Conservation (phyloP, 2,888 invertebrate genomes). For the Latheticus oryzae region DNA sequence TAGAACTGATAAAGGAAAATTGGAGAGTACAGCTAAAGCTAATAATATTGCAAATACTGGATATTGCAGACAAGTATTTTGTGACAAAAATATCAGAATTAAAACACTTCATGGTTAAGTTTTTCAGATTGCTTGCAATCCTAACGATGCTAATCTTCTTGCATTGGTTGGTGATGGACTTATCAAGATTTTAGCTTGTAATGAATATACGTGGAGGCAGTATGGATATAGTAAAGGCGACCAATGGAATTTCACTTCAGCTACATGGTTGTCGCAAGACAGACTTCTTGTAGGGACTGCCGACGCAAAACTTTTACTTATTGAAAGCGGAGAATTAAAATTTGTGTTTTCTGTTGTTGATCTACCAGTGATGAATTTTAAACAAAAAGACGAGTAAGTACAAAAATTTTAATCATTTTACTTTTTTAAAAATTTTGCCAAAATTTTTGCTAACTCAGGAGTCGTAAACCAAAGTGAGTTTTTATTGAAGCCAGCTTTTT, state of each 20-base stretch:
- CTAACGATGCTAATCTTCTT: constrained; percentile 79
- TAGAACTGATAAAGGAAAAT: constrained; percentile 84
- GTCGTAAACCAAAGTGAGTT: constrained; percentile 31
- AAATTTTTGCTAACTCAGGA: constrained; percentile 13
- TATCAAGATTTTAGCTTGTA: constrained; percentile 80
- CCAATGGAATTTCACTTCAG: constrained; percentile 77
- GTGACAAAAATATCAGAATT: background rate
- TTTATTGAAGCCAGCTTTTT: background rate
- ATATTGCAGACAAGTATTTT: constrained; percentile 70
- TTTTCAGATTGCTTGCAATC: constrained; percentile 79
- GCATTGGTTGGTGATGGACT: constrained; percentile 75
- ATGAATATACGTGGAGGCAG: constrained; percentile 83
- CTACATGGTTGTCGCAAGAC: constrained; percentile 87
- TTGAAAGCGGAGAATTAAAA: constrained; percentile 88
- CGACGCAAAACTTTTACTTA: constrained; percentile 79
- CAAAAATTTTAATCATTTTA: background rate
- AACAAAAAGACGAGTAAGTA: constrained; percentile 70
- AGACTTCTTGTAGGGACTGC: constrained; percentile 85
- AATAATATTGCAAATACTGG: constrained; percentile 77
- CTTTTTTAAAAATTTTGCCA: too few relatives aligned
- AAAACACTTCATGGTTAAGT: too few relatives aligned
- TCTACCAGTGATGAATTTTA: constrained; percentile 72
- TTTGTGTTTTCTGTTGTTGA: constrained; percentile 74
- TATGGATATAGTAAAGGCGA: constrained; percentile 89
- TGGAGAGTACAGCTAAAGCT: constrained; percentile 80